Conservation (phyloP, 1,140 invertebrate species). For the Chrysoperla carnea region DNA sequence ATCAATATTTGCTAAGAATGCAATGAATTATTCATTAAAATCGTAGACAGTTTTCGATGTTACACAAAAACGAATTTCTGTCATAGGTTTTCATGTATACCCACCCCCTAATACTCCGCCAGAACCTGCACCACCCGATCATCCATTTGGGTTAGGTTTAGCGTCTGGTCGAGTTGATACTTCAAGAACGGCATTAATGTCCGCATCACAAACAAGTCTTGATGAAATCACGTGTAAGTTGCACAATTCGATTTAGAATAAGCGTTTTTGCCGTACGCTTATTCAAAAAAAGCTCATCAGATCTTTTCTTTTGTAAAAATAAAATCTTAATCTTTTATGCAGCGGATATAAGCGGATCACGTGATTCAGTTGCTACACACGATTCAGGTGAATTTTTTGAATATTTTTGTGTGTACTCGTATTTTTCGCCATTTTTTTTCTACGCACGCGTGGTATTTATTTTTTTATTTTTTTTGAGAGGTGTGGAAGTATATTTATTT, state of each 20-base stretch:
- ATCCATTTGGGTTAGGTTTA: constrained; percentile 18
- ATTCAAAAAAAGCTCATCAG: no score
- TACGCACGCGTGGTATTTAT: neutral
- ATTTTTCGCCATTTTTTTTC: neutral
- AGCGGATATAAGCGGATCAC: constrained; percentile 60
- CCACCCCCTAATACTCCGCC: constrained; percentile 63
- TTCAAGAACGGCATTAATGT: constrained; percentile 16
- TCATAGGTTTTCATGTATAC: constrained; percentile 58
- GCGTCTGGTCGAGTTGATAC: neutral
- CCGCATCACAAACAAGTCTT: constrained; percentile 43
- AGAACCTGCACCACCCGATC: constrained; percentile 63
- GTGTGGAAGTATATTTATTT: no score
- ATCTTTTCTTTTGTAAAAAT: no score
- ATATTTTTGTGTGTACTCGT: constrained; percentile 9
- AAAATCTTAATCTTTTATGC: constrained; percentile 13
- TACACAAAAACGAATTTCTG: constrained; percentile 1
- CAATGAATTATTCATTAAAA: no score
- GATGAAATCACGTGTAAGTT: constrained; percentile 42
- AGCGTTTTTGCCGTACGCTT: no score
- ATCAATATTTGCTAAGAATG: no score
- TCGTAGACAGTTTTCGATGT: no score
- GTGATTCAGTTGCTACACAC: constrained; percentile 55
- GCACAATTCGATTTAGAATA: neutral
- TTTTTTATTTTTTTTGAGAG: no score
- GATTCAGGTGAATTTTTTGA: constrained; percentile 45